Percentiles rank a stretch among this genome's conserved stretches.
Evolutionary conservation across 2,797 vertebrate species (phyloP).

Genomic region (Eremophila alpestris): DNA sequence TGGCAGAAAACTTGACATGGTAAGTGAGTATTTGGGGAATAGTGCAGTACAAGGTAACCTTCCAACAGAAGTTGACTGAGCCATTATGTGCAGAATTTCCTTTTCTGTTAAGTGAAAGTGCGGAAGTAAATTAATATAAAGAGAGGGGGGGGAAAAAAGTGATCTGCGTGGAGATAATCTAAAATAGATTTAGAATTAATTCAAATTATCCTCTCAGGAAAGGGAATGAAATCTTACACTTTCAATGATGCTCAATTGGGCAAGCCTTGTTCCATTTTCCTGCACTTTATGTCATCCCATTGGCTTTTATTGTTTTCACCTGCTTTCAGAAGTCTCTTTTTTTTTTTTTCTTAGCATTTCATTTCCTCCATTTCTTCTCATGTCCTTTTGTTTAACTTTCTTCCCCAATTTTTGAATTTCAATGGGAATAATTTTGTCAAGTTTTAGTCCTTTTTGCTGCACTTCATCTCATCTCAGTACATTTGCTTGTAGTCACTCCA

Average conservation of each 20-base stretch:
- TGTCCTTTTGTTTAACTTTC: background rate
- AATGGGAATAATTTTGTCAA: background rate
- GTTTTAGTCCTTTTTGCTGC: fast-evolving
- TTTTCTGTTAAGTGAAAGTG: background rate
- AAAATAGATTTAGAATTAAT: background rate
- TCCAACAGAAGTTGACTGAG: background rate
- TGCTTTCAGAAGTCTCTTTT: fast-evolving
- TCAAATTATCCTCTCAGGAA: background rate
- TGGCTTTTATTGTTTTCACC: background rate
- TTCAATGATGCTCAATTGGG: background rate
- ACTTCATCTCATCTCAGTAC: background rate
- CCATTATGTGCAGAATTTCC: background rate
- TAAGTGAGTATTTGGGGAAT: conserved; percentile 8
- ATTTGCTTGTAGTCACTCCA: background rate
- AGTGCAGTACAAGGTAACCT: background rate
- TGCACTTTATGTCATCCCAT: fast-evolving
- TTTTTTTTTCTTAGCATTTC: background rate
- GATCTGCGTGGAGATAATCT: background rate
- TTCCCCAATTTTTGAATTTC: background rate
- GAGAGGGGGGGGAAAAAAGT: fast-evolving
- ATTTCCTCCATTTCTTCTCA: background rate
- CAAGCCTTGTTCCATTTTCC: background rate
- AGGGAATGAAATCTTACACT: background rate
- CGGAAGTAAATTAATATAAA: background rate
- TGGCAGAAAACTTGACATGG: background rate